A percentile compares a stretch with the other conserved stretches of the same genome.
Conservation (phyloP, 2,113 vertebrate genomes). For the Suricata suricatta region DNA sequence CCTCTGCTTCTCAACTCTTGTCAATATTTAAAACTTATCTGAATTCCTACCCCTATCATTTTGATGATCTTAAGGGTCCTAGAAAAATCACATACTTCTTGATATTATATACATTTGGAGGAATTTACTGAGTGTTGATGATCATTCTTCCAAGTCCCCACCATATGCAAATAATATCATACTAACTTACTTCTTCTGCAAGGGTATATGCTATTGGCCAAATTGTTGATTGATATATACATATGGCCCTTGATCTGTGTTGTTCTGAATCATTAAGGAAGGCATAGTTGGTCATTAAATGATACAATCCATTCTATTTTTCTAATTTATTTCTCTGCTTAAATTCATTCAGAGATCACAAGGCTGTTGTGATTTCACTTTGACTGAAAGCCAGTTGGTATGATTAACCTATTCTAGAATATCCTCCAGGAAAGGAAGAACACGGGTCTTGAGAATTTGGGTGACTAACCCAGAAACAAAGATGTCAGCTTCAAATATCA, state of each 20-base stretch:
- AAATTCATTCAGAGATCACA: neutral
- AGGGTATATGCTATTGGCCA: neutral
- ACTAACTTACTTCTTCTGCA: neutral
- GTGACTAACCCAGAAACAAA: neutral
- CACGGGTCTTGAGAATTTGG: neutral
- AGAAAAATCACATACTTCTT: slow-evolving; percentile 15
- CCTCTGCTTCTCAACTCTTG: neutral
- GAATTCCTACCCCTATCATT: neutral
- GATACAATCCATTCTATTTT: slow-evolving; percentile 35
- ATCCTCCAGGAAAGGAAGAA: neutral
- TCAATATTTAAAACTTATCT: slow-evolving; percentile 24
- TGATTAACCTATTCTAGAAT: neutral
- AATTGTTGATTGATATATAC: neutral
- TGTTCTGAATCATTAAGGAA: slow-evolving; percentile 39
- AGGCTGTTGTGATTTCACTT: neutral
- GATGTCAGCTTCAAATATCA: neutral
- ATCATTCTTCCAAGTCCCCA: slow-evolving; percentile 18
- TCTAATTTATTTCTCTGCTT: slow-evolving; percentile 7
- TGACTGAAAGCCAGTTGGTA: neutral
- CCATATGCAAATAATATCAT: neutral
- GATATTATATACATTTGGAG: neutral
- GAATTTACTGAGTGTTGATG: slow-evolving; percentile 8
- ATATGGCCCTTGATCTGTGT: neutral
- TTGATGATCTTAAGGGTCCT: neutral
- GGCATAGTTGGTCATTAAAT: slow-evolving; percentile 15